Evolutionary conservation across 1,140 invertebrate species (phyloP).

Genomic region (Euglossa dilemma): DNA sequence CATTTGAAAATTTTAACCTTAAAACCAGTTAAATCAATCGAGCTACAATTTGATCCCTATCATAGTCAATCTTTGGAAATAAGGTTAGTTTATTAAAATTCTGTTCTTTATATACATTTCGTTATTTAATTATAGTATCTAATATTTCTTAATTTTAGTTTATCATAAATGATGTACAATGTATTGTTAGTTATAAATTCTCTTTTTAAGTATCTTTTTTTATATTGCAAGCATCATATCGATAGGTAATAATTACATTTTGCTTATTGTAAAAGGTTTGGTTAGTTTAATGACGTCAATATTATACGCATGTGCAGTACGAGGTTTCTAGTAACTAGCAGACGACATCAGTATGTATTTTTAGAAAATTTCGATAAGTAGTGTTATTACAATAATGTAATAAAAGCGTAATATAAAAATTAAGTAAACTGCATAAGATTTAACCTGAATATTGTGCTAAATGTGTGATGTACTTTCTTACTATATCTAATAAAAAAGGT

Average conservation of each 20-base stretch:
- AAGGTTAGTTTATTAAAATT: constrained; percentile 84
- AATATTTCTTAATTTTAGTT: not conserved
- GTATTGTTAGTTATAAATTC: not conserved
- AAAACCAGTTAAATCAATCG: constrained; percentile 90
- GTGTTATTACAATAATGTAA: not conserved
- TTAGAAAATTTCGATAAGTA: constrained; percentile 65
- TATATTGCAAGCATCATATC: not conserved
- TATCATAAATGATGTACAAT: not conserved
- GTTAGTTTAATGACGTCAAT: constrained; percentile 66
- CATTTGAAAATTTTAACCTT: constrained; percentile 88
- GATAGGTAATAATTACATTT: constrained; percentile 9
- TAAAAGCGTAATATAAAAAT: not conserved
- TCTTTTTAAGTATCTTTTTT: not conserved
- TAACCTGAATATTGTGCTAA: not conserved
- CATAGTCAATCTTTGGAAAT: constrained; percentile 86
- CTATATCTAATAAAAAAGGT: not conserved
- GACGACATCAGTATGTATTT: constrained; percentile 73
- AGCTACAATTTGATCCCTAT: constrained; percentile 93
- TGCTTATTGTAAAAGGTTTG: not conserved
- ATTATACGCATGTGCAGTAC: constrained; percentile 72
- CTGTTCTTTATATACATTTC: not conserved
- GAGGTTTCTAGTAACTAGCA: constrained; percentile 61
- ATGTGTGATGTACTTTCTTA: not conserved
- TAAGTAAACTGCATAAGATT: not conserved
- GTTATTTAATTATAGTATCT: not conserved